Conservation (phyloP, 2,113 vertebrate genomes). For the Pterocles burchelli region DNA sequence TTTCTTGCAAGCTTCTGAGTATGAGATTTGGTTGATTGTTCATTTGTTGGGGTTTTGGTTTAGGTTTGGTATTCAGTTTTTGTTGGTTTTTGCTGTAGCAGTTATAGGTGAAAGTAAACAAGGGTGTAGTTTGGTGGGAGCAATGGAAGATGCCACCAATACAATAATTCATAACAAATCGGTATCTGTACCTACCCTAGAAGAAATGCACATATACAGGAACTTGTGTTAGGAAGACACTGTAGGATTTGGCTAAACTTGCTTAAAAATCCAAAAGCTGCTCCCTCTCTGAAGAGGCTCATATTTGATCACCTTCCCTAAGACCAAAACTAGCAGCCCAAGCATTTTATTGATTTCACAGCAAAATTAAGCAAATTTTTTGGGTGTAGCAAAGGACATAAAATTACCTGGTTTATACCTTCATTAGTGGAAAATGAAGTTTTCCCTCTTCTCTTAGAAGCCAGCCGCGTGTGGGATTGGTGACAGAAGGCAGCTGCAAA, state of each 20-base stretch:
- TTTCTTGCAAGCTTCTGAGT: not conserved
- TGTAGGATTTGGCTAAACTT: conserved; percentile 28
- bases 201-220: not conserved
- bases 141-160: not conserved
- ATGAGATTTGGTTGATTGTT: not conserved
- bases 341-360: conserved; percentile 3
- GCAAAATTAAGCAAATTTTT: conserved; percentile 8
- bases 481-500: conserved; percentile 58
- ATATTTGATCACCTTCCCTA: not conserved
- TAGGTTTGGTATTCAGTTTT: not conserved
- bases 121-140: not conserved
- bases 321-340: conserved; percentile 18
- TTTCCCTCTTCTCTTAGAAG: not conserved
- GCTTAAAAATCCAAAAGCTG: conserved; percentile 8
- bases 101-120: not conserved
- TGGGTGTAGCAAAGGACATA: not conserved
- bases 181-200: not conserved
- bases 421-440: conserved; percentile 46
- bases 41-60: not conserved
- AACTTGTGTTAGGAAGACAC: not conserved
- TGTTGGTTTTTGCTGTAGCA: not conserved
- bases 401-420: conserved; percentile 36
- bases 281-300: conserved; percentile 34
- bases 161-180: not conserved
- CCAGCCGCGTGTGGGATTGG: not conserved